A percentile compares a stretch with the other conserved stretches of the same genome.
Conservation (phyloP, 64 coral and sea anemone species). For the Montipora foliosa region DNA sequence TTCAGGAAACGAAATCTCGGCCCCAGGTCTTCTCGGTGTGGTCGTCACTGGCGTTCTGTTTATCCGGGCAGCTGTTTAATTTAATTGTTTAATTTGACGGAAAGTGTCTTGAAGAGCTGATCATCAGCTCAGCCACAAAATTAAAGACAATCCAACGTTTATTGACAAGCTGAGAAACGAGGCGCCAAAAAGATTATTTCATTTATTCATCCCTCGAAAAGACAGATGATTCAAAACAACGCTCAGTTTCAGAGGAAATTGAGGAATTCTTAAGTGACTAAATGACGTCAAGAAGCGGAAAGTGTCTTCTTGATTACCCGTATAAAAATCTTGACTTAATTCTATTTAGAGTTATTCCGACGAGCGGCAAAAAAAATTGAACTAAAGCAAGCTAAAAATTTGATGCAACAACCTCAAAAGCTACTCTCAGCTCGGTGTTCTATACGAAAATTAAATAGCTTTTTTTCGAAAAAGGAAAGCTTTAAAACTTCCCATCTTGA, state of each 20-base stretch:
- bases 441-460: too few relatives aligned
- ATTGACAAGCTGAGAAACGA: background rate
- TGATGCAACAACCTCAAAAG: too few relatives aligned
- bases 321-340: too few relatives aligned
- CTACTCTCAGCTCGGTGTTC: too few relatives aligned
- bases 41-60: background rate
- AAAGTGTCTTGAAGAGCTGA: background rate
- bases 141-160: background rate
- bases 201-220: background rate
- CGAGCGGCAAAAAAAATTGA: too few relatives aligned
- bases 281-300: too few relatives aligned
- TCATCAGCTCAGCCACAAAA: background rate
- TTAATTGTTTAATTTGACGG: too few relatives aligned
- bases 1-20: background rate
- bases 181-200: background rate
- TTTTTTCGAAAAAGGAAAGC: too few relatives aligned
- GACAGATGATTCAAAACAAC: background rate
- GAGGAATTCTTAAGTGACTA: background rate
- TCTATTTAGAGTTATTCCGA: too few relatives aligned
- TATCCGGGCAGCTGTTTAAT: background rate
- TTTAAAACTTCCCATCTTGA: too few relatives aligned
- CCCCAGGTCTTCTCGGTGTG: background rate
- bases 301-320: too few relatives aligned
- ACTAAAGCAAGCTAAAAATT: too few relatives aligned
- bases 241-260: background rate